Conservation (phyloP, 2,113 vertebrate species). For the Apodemus speciosus region DNA sequence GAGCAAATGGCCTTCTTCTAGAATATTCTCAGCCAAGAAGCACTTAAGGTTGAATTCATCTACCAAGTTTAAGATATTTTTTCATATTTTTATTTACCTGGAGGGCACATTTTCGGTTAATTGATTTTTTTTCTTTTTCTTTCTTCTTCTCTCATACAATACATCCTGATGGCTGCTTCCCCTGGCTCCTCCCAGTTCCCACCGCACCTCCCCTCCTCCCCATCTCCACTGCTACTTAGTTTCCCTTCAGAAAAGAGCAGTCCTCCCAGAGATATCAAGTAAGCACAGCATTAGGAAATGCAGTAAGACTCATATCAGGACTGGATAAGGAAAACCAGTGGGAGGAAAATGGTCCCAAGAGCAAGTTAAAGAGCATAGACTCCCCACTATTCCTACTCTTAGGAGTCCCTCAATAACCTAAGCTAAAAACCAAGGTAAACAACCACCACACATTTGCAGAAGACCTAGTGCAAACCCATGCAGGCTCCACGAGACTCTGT, state of each 20-base stretch:
- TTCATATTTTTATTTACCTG: constrained; percentile 2
- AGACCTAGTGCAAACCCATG: not conserved
- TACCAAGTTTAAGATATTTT: not conserved
- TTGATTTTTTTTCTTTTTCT: not conserved
- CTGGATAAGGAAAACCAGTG: not conserved
- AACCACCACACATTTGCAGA: not conserved
- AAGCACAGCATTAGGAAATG: not conserved
- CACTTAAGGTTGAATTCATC: not conserved
- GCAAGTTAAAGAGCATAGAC: not conserved
- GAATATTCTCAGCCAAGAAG: not conserved
- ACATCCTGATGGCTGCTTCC: not conserved
- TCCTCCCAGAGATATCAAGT: not conserved
- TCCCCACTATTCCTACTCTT: not conserved
- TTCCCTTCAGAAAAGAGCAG: not conserved
- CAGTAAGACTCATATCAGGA: not conserved
- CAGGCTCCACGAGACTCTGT: not conserved
- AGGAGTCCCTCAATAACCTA: not conserved
- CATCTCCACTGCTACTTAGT: not conserved
- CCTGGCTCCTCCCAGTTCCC: not conserved
- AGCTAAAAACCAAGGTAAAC: not conserved
- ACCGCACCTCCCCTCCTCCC: not conserved
- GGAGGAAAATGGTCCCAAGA: not conserved
- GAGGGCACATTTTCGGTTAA: not conserved
- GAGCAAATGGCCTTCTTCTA: not conserved
- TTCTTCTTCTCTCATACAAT: not conserved